phyloP scores from a whole-genome alignment of 1,140 invertebrate genomes.

The Ruditapes philippinarum region DNA sequence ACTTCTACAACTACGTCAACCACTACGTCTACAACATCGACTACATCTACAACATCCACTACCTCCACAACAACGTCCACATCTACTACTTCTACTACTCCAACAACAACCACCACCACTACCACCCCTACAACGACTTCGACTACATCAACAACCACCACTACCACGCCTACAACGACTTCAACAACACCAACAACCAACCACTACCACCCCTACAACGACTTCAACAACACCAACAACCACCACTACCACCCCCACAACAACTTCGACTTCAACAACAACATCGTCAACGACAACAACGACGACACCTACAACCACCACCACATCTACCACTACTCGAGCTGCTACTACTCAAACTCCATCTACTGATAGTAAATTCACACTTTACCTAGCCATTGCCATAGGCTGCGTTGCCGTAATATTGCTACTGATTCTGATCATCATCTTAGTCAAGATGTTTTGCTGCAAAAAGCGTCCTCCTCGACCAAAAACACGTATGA shows the following conservation, averaged over 20 bases:
- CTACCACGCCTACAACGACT: background rate
- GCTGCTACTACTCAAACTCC: background rate
- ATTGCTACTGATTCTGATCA: background rate
- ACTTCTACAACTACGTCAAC: background rate
- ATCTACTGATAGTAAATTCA: background rate
- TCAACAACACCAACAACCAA: too few relatives aligned
- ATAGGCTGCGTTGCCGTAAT: background rate
- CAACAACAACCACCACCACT: background rate
- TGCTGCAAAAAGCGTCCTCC: background rate
- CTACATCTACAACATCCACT: background rate
- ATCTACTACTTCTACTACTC: background rate
- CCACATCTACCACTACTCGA: background rate
- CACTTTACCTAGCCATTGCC: background rate
- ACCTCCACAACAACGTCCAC: background rate
- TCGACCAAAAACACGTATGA: slow-evolving; percentile 37
- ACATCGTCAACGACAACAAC: background rate
- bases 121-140: background rate
- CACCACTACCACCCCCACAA: background rate
- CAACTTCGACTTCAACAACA: background rate
- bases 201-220: background rate
- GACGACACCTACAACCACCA: background rate
- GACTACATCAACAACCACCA: too few relatives aligned
- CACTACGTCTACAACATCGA: background rate
- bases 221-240: background rate
- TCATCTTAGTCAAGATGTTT: background rate